Evolutionary conservation across 2,113 vertebrate species (phyloP).

Genomic region (Muscicapa adusta): DNA sequence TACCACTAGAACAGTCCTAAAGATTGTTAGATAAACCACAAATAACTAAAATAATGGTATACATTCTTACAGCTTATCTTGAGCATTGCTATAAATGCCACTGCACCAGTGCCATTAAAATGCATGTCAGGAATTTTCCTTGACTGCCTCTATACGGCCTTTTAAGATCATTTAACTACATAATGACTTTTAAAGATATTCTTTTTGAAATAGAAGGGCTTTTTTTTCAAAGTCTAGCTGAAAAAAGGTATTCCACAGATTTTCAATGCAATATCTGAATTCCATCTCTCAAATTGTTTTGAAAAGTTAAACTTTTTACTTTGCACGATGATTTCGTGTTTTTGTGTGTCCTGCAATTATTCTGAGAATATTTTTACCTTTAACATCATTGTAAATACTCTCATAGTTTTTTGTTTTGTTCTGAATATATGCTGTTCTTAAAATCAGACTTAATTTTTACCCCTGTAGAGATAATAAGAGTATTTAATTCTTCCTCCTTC

Average conservation of each 20-base stretch:
- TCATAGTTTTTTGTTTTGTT: neutral
- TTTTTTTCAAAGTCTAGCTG: neutral
- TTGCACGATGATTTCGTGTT: neutral
- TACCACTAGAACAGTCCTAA: neutral
- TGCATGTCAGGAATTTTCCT: constrained; percentile 30
- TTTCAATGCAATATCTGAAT: constrained; percentile 26
- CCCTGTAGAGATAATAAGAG: neutral
- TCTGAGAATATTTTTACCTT: neutral
- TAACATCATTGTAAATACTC: neutral
- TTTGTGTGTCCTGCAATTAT: neutral
- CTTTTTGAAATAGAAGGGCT: constrained; percentile 42
- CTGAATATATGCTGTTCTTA: neutral
- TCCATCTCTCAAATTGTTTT: neutral
- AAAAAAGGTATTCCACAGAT: constrained; percentile 4
- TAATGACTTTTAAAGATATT: constrained; percentile 60
- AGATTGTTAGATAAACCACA: neutral
- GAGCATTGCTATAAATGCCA: neutral
- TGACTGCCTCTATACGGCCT: neutral
- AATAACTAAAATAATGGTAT: neutral
- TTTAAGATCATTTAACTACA: constrained; percentile 53
- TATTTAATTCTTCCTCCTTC: neutral
- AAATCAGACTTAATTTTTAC: neutral
- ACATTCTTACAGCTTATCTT: neutral
- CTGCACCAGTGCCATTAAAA: constrained; percentile 43
- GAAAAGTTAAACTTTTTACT: neutral